Evolutionary conservation across 2,113 vertebrate genomes (phyloP), one percentile per base, ranked within the genome.

Genomic region (Conger conger): DNA sequence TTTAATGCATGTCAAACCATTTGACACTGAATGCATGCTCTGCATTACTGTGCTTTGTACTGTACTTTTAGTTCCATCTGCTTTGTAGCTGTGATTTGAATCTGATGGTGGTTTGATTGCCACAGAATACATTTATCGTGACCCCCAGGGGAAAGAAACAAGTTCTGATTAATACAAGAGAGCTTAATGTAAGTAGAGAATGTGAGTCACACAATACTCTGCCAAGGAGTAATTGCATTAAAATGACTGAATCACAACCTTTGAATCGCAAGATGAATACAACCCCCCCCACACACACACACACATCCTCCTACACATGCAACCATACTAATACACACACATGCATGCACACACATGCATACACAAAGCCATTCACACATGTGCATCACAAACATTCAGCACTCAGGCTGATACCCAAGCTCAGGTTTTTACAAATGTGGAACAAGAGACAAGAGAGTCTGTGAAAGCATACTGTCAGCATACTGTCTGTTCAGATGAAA

Each of bases 161-260:
- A 6, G 35, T n/a, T 85, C 80, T 89, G 85, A 88, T 89, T 88
- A 87, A 86, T 81, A 35, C 50, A 37, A 16, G 38, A 16, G 50
- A 81, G 76, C 83, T 90, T 87, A 88, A 87, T 86, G 83, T 84
- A 83, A 88, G 77, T 82, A 77, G 78, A 53, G 80, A 54, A 82
- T 83, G 68, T 85, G 76, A 63, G n/a, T 86, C 81, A 87, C 27
- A 37, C 86, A 63, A 76, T 68, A 82, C 76, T 50, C 78, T 88
- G 87, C 86, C 88, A 90, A 88, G 57, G 76, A 54, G 57, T 87
- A 82, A 88, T 81, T 79, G 83, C 86, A 1, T 80, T 84, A 86
- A 84, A 80, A 86, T 86, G 83, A 85, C 80, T 78, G 81, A 88
- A 80, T 78, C 82, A 80, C 53, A 50, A 82, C 81, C 63, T 76